Percentiles rank a stretch among this genome's conserved stretches.
These are phyloP conservation scores for Micrasema minimum DNA, from an alignment of 1,140 invertebrate genomes.

Conservation along the genomic window DNA sequence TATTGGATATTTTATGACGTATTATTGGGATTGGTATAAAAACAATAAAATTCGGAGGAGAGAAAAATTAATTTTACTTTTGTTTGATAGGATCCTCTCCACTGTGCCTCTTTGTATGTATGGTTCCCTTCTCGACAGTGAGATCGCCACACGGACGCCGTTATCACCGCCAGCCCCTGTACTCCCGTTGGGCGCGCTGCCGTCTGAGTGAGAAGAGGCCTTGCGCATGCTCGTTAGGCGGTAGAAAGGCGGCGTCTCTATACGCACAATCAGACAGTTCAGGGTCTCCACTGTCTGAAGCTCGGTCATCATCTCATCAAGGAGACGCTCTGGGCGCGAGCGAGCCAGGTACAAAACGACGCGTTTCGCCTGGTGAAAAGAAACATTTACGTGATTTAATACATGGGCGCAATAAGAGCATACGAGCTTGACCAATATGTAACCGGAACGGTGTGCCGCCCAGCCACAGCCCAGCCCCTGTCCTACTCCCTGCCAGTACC, in stretches of 20 bases:
- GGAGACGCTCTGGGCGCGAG: conserved; percentile 87
- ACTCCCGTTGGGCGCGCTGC: conserved; percentile 61
- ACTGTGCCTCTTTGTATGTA: conserved; percentile 95
- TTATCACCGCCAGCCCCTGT: conserved; percentile 66
- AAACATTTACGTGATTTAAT: no score
- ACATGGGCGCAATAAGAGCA: no score
- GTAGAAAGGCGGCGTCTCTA: conserved; percentile 97
- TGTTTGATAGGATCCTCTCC: conserved; percentile 88
- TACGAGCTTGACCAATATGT: no score
- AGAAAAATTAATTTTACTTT: conserved; percentile 67
- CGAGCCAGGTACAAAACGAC: conserved; percentile 93
- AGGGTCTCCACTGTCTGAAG: conserved; percentile 95
- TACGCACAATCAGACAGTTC: conserved; percentile 94
- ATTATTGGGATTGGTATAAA: no score
- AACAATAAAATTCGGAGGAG: no score
- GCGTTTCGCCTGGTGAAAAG: conserved; percentile 83
- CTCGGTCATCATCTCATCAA: conserved; percentile 97
- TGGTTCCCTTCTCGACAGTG: conserved; percentile 88
- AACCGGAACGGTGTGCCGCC: no score
- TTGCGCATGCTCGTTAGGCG: conserved; percentile 90
- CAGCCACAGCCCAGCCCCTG: no score
- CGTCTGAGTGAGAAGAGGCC: conserved; percentile 86
- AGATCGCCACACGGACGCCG: conserved; percentile 59
- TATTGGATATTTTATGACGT: no score
- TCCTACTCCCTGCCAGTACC: no score